Evolutionary conservation across 2,888 invertebrate species (phyloP).

Genomic region (Meloe dianella): DNA sequence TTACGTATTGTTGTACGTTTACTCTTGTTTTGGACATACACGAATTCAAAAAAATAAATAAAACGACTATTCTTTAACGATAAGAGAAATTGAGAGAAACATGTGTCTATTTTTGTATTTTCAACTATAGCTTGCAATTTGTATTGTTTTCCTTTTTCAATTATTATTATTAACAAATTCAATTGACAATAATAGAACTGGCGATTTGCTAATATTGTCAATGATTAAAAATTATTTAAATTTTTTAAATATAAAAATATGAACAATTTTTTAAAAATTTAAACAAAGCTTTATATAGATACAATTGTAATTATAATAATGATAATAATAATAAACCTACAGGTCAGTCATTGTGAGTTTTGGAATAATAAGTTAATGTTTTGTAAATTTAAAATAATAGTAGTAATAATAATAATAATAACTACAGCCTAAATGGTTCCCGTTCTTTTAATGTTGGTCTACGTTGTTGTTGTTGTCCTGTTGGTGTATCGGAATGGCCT

Average conservation of each 20-base stretch:
- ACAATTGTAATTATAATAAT: background rate
- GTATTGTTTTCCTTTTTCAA: background rate
- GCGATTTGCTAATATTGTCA: conserved; percentile 43
- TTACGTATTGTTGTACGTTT: conserved; percentile 16
- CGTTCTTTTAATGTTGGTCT: conserved; percentile 59
- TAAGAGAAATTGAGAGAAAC: background rate
- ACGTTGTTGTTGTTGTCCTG: conserved; percentile 58
- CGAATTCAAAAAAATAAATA: conserved; percentile 20
- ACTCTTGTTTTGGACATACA: conserved; percentile 11
- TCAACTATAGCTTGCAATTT: background rate
- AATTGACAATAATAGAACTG: conserved; percentile 43
- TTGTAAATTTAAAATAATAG: conserved; percentile 2
- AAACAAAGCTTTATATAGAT: conserved; percentile 41
- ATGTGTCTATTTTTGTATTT: background rate
- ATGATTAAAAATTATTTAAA: conserved; percentile 37
- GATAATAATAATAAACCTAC: conserved; percentile 34
- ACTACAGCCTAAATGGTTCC: conserved; percentile 77
- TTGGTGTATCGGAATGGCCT: conserved; percentile 71
- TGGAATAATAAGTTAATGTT: conserved; percentile 50
- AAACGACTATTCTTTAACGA: background rate
- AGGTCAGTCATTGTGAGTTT: conserved; percentile 55
- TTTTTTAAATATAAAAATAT: conserved; percentile 56
- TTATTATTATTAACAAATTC: background rate
- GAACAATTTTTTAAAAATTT: conserved; percentile 47
- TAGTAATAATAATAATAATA: conserved; percentile 21